Evolutionary conservation across 2,113 vertebrate genomes (phyloP).

Genomic region (Xenopus laevis): DNA sequence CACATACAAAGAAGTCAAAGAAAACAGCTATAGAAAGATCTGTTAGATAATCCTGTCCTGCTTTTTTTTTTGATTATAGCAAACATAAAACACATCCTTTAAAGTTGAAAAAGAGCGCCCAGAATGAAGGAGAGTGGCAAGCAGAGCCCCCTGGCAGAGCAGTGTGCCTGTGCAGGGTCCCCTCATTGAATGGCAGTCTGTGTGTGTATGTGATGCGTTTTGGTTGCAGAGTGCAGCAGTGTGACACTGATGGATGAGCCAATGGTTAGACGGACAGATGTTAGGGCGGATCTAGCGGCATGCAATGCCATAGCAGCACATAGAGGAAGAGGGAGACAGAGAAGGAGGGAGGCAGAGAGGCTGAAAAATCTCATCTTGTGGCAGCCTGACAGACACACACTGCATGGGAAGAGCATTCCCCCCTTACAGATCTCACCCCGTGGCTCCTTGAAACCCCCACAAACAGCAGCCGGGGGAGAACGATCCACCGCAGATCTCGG

Average conservation of each 20-base stretch:
- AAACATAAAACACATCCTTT: too few species aligned
- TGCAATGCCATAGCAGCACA: constrained; percentile 66
- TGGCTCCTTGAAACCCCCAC: constrained; percentile 44
- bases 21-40: too few species aligned
- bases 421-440: neutral
- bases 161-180: constrained; percentile 46
- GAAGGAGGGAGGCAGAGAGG: constrained; percentile 53
- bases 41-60: too few species aligned
- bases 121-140: too few species aligned
- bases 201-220: constrained; percentile 62
- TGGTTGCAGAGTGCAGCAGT: constrained; percentile 63
- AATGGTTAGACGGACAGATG: constrained; percentile 95
- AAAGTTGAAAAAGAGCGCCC: too few species aligned
- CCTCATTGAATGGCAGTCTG: constrained; percentile 53
- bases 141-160: too few species aligned
- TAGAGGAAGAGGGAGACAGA: constrained; percentile 31
- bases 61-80: too few species aligned
- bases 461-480: constrained; percentile 58
- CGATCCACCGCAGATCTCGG: constrained; percentile 53
- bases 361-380: constrained; percentile 64
- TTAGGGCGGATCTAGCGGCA: constrained; percentile 89
- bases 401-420: constrained; percentile 22
- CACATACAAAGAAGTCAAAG: too few species aligned
- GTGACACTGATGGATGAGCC: constrained; percentile 94
- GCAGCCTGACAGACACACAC: constrained; percentile 49